Evolutionary conservation across 2,888 invertebrate genomes (phyloP), one percentile per base, ranked within the genome.

Genomic region (Abscondita cerata): DNA sequence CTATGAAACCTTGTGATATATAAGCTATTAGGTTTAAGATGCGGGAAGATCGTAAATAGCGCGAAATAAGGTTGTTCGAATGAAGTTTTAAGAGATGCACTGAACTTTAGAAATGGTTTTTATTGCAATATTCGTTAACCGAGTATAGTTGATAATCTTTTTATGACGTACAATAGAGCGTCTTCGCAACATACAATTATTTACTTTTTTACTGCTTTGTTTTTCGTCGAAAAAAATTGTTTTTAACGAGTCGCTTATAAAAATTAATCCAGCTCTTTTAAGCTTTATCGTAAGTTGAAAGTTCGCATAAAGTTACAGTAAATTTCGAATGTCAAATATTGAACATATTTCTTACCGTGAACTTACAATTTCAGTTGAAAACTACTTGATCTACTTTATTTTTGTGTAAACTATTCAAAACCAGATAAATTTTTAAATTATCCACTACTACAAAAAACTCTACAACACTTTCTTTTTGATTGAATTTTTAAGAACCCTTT

Each of bases 1-100:
- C 70, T 64, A 69, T 72, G 68, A 72, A 69, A 69, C 64, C 67
- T 66, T 57, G 68, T 72, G 72, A 72, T 72, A 69, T 72, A 72
- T 72, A 67, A 65, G 69, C 72, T 68, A 70, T 72, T 70, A 69
- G 68, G 66, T 68, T 67, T 68, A 69, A 69, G 69, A 71, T 66
- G 69, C 69, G 66, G 68, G 68, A 64, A 66, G 67, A 63, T 68
- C 69, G 69, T 70, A 70, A 70, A 70, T 70, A 69, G 69, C 65
- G 69, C 62, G 67, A 70, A 70, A 70, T 68, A 67, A 70, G 67
- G 68, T 66, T 59, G 68, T 64, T 68, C 58, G 65, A 61, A 58
- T 59, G 54, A 57, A 59, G 48, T 57, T 54, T n/a, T 56, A 60
- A 46, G 52, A 59, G 60, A 60, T 53, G 60, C 63, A 64, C 61